Percentiles rank a stretch among this genome's conserved stretches.
These are phyloP conservation scores for Microcebus lehilahytsara DNA, from an alignment of 2,113 vertebrate species.

Conservation along the genomic window DNA sequence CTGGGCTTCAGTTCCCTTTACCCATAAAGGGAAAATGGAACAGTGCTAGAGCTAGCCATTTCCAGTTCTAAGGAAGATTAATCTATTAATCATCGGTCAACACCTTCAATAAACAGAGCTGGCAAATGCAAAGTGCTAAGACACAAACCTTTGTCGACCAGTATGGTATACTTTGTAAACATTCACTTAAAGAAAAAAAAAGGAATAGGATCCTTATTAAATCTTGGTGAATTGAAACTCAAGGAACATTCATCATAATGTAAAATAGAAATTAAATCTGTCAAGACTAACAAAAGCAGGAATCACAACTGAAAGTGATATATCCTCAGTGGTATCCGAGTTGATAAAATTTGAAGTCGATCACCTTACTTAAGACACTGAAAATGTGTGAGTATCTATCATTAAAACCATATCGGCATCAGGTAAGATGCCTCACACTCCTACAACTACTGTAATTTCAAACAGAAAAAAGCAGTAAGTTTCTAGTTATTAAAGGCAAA, in stretches of 20 bases:
- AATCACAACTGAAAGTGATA: conserved; percentile 36
- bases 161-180: not conserved
- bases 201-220: conserved; percentile 5
- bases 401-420: conserved; percentile 34
- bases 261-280: conserved; percentile 42
- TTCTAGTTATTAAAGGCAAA: conserved; percentile 21
- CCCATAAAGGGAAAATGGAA: conserved; percentile 48
- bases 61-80: conserved; percentile 40
- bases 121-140: conserved; percentile 27
- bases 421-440: conserved; percentile 5
- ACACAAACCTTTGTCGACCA: conserved; percentile 17
- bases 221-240: conserved; percentile 25
- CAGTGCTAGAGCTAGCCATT: not conserved
- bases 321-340: conserved; percentile 9
- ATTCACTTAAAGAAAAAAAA: not conserved
- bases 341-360: conserved; percentile 58
- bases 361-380: conserved; percentile 12
- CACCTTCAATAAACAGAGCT: conserved; percentile 30
- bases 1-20: conserved; percentile 20
- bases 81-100: conserved; percentile 41
- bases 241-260: not conserved
- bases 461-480: conserved; percentile 27
- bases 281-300: conserved; percentile 38
- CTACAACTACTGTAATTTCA: conserved; percentile 35
- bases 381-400: conserved; percentile 8